These are phyloP conservation scores for Lasiurus cinereus DNA, from an alignment of 2,113 vertebrate species.

Conservation along the genomic window DNA sequence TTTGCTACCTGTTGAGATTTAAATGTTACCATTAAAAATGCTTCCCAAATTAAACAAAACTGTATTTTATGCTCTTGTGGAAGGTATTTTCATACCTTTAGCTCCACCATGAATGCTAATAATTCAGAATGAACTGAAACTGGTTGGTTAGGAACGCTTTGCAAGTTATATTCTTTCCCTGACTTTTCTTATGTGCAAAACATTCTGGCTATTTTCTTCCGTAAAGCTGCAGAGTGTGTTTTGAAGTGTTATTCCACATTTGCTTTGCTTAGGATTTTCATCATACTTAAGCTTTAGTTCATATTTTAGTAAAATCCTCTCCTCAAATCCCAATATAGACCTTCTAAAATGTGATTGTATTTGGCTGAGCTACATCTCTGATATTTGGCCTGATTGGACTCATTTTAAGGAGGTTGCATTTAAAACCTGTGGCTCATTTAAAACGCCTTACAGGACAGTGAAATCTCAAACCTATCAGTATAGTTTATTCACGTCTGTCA, in stretches of 20 bases:
- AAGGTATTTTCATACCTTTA: not conserved
- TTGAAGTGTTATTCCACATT: not conserved
- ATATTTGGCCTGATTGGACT: not conserved
- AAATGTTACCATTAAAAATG: not conserved
- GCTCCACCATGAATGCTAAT: not conserved
- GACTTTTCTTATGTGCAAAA: not conserved
- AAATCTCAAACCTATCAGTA: not conserved
- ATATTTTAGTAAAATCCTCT: conserved; percentile 25
- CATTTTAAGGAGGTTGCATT: not conserved
- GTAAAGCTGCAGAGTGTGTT: not conserved
- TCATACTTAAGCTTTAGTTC: conserved; percentile 46
- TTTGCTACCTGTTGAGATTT: not conserved
- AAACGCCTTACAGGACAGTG: not conserved
- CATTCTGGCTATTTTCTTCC: not conserved
- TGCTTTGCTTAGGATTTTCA: conserved; percentile 46
- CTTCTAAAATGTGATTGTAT: not conserved
- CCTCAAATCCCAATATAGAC: not conserved
- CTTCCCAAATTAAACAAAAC: conserved; percentile 31
- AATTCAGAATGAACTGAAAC: conserved; percentile 56
- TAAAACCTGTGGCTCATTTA: not conserved
- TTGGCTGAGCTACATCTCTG: not conserved
- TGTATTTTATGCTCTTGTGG: not conserved
- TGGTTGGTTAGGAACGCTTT: conserved; percentile 50
- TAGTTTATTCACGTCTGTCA: not conserved
- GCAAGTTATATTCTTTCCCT: conserved; percentile 25